Percentiles rank a stretch among this genome's conserved stretches.
Evolutionary conservation across 2,888 invertebrate species (phyloP).

Genomic region (Lithophane socia): DNA sequence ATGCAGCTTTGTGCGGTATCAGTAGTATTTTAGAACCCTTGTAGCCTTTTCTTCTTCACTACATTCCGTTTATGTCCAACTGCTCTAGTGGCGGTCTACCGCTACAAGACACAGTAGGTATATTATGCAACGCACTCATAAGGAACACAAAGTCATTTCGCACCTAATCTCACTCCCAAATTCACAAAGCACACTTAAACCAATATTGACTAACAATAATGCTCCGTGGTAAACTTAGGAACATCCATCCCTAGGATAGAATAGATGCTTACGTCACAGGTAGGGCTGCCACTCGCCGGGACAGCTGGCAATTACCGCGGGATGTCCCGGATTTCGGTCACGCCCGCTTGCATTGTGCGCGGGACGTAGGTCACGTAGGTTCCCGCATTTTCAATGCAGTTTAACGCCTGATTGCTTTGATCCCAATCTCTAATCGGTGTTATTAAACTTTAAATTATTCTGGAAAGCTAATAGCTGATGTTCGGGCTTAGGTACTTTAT

Average conservation of each 20-base stretch:
- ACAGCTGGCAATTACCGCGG: constrained; percentile 61
- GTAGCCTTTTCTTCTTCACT: not conserved
- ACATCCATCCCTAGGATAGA: constrained; percentile 32
- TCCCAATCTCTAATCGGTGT: constrained; percentile 57
- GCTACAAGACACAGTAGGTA: not conserved
- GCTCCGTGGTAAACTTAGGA: constrained; percentile 21
- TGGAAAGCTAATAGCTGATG: constrained; percentile 30
- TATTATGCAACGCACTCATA: not conserved
- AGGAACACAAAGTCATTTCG: not conserved
- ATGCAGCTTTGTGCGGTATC: not conserved
- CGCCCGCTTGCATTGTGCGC: constrained; percentile 54
- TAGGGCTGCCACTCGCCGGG: constrained; percentile 53
- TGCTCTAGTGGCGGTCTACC: too few relatives aligned
- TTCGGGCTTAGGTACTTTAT: constrained; percentile 2
- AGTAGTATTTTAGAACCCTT: not conserved
- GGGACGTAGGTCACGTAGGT: constrained; percentile 39
- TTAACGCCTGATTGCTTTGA: constrained; percentile 59
- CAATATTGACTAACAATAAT: constrained; percentile 43
- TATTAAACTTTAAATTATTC: constrained; percentile 58
- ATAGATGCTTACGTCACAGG: constrained; percentile 42
- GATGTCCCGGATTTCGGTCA: constrained; percentile 47
- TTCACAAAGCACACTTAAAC: constrained; percentile 39
- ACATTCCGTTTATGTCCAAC: not conserved
- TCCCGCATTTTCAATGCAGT: constrained; percentile 63
- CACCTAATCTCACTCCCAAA: constrained; percentile 6